These are phyloP conservation scores for Cavia aperea DNA, from an alignment of 2,113 vertebrate species.

Conservation along the genomic window DNA sequence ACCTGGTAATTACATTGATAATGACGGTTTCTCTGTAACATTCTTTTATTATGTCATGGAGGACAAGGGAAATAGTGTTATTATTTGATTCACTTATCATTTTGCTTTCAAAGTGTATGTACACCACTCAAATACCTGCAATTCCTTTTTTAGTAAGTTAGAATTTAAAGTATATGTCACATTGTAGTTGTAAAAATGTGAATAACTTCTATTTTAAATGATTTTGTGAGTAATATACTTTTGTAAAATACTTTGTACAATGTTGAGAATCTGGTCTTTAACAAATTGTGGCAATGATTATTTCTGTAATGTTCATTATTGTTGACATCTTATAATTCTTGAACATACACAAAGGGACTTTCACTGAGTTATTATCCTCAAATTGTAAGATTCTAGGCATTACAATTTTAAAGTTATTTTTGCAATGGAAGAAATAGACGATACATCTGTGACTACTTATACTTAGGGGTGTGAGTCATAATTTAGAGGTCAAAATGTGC, in stretches of 20 bases:
- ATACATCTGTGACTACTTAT: not conserved
- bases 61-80: not conserved
- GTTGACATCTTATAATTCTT: not conserved
- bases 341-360: not conserved
- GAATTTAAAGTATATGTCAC: not conserved
- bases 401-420: not conserved
- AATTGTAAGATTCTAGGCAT: not conserved
- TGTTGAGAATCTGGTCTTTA: not conserved
- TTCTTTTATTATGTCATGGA: too few species aligned
- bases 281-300: not conserved
- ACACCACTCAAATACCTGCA: not conserved
- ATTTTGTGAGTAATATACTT: not conserved
- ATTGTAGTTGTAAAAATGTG: not conserved
- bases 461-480: not conserved
- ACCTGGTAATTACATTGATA: not conserved
- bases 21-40: not conserved
- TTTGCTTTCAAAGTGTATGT: not conserved
- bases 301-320: not conserved
- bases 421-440: not conserved
- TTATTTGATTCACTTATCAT: not conserved
- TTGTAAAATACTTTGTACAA: not conserved
- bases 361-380: not conserved
- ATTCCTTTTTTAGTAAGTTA: not conserved
- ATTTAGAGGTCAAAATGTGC: not conserved
- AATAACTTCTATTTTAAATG: not conserved